Evolutionary conservation across 1,140 invertebrate species (phyloP).

Genomic region (Tetraneura akinire): DNA sequence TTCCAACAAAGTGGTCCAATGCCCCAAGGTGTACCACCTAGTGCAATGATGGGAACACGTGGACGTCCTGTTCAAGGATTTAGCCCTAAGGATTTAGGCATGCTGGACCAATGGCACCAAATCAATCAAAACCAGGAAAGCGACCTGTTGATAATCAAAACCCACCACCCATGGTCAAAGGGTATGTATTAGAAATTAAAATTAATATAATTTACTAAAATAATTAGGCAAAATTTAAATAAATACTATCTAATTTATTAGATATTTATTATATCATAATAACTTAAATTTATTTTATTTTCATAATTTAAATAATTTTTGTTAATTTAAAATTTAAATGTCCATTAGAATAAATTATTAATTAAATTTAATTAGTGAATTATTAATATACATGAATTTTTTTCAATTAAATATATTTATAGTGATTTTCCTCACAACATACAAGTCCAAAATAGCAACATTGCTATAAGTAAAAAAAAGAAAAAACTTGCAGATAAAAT

Average conservation of each 20-base stretch:
- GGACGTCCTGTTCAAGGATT: constrained; percentile 44
- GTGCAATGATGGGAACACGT: constrained; percentile 43
- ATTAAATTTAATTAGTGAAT: no score
- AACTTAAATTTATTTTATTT: no score
- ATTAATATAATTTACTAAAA: no score
- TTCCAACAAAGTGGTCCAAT: constrained; percentile 37
- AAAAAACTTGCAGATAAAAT: constrained; percentile 97
- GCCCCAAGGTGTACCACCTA: constrained; percentile 45
- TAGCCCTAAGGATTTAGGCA: constrained; percentile 45
- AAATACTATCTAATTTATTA: no score
- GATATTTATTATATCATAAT: no score
- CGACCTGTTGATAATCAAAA: constrained; percentile 37
- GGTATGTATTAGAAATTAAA: neutral
- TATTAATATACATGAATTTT: no score
- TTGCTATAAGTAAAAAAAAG: constrained; percentile 75
- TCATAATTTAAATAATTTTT: no score
- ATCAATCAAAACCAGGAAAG: constrained; percentile 34
- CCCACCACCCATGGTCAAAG: constrained; percentile 34
- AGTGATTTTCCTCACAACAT: constrained; percentile 46
- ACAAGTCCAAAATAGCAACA: constrained; percentile 52
- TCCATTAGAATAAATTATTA: no score
- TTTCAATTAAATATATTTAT: no score
- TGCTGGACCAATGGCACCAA: constrained; percentile 28
- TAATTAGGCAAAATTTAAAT: no score
- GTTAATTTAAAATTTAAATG: no score